Base-by-base conservation (phyloP, 2,888 invertebrate species). In the Drosophila atripex region DNA sequence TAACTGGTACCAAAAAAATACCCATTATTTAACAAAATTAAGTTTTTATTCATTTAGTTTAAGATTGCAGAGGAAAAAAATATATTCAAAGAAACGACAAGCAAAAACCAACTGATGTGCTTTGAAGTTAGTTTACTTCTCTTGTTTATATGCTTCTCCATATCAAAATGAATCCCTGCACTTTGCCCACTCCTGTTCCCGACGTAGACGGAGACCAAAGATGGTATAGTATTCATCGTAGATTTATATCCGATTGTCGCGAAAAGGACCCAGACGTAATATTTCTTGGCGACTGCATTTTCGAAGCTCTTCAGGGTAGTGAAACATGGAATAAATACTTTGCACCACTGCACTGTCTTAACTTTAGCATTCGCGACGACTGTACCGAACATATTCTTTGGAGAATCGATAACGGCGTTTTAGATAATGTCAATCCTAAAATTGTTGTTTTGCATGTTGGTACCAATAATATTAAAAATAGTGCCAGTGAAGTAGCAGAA, bases 231-330 rank as follows among this genome's bases (percentile, higher is more conserved):
- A 89, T 90, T 75, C 98, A 98, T 90, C 95, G 96, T 85, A 93
- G 96, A 82, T 97, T 97, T 92, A 93, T 97, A 60, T 94, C 94
- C 11, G 96, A 97, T 91, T 95, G 96, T 7, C 95, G 96, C 90
- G 97, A 96, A 85, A 96, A 96, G 92, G 98, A 98, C 92, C 97
- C 97, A 12, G 98, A 98, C 91, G 97, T 98, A 30, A 94, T 98
- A 79, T 97, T 98, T 86, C 94, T 98, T 74, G 98, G 98, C 0
- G 98, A 98, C 92, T 97, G 97, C 47, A 94, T 97, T 77, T 93
- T 98, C 66, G 95, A 96, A 92, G 95, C 96, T 50, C 92, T 98
- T 82, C 95, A 95, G 88, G 95, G 96, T 83, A 95, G 96, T 16
- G 95, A 96, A 92, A 94, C 97, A 51, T 98, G 97, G 97, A 95